A percentile compares a stretch with the other conserved stretches of the same genome.
These are phyloP conservation scores for Acleris cristana DNA, from an alignment of 2,888 invertebrate genomes.

Conservation along the genomic window DNA sequence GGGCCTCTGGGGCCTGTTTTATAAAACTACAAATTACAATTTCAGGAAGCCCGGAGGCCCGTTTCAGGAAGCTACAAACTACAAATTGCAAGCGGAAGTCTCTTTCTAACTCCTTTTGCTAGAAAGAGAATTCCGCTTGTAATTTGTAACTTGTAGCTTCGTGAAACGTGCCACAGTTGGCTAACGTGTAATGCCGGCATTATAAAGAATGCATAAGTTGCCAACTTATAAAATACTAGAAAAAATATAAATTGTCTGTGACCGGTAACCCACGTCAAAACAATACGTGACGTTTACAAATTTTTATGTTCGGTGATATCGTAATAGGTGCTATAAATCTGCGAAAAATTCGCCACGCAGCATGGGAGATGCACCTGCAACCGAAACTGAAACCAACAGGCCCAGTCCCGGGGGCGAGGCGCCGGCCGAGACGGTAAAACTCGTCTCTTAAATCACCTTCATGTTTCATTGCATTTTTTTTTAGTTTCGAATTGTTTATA, in stretches of 20 bases:
- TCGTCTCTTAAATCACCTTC: slow-evolving; percentile 26
- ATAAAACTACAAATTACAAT: no score
- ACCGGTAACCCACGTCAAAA: slow-evolving; percentile 63
- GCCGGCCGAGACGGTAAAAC: slow-evolving; percentile 63
- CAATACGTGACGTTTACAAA: slow-evolving; percentile 82
- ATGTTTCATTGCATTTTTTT: slow-evolving; percentile 39
- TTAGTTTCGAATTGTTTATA: slow-evolving; percentile 58
- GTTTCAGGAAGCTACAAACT: no score
- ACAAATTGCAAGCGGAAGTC: no score
- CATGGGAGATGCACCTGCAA: slow-evolving; percentile 76
- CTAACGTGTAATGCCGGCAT: background rate
- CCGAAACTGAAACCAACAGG: slow-evolving; percentile 66
- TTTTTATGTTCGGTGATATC: slow-evolving; percentile 67
- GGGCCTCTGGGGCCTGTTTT: no score
- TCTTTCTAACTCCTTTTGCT: no score
- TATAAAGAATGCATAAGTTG: background rate
- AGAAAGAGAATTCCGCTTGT: no score
- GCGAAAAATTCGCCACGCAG: slow-evolving; percentile 75
- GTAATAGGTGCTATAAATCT: slow-evolving; percentile 54
- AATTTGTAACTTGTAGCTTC: no score
- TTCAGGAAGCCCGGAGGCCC: no score
- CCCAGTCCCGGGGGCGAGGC: slow-evolving; percentile 58
- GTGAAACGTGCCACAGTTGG: no score
- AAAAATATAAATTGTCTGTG: slow-evolving; percentile 20
- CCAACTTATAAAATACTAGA: slow-evolving; percentile 7